Base-by-base conservation (phyloP, 2,113 vertebrate species). In the Octodon degus region DNA sequence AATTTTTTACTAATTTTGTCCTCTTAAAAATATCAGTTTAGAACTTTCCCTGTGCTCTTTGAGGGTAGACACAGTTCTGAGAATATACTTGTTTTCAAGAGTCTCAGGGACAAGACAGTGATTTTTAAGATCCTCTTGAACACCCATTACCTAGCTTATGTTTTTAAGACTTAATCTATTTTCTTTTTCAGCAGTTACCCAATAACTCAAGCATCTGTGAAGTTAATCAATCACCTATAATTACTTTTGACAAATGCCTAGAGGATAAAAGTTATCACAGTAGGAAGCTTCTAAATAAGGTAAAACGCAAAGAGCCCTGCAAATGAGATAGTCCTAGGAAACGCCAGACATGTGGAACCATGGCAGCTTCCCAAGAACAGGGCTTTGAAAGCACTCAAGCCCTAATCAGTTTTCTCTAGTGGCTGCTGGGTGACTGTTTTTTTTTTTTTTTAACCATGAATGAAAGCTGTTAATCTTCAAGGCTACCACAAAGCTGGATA, bases 211-310 rank as follows among this genome's bases (percentile, higher is more conserved):
- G 53, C 58, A 55, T 32, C 40, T 32, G 10, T 60, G 14, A 89
- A 70, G 40, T 85, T 53, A 76, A 79, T 90, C 53, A 65, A 17
- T 95, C 37, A 30, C 32, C 27, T 86, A 24, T 85, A 63, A 93
- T 79, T 91, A 58, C 53, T 94, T 93, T 74, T 87, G 77, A 91
- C 32, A 72, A 89, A 82, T 81, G 53, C 14, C 24, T 53, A 77
- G 34, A 68, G 79, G 37, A 10, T 72, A 76, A 67, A 20, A 55
- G 9, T n/a, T 83, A 82, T 81, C 25, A 53, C 80, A 86, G 34
- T 67, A 2, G 14, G 40, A 16, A 43, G 32, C 9, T 77, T 74
- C 27, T 77, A 43, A 94, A 79, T 50, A 60, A 79, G 32, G 20
- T 67, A 53, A 93, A 91, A 72, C 60, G 27, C 24, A 89, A 68